Conservation (phyloP, 2,113 vertebrate species). For the Elaphurus davidianus region DNA sequence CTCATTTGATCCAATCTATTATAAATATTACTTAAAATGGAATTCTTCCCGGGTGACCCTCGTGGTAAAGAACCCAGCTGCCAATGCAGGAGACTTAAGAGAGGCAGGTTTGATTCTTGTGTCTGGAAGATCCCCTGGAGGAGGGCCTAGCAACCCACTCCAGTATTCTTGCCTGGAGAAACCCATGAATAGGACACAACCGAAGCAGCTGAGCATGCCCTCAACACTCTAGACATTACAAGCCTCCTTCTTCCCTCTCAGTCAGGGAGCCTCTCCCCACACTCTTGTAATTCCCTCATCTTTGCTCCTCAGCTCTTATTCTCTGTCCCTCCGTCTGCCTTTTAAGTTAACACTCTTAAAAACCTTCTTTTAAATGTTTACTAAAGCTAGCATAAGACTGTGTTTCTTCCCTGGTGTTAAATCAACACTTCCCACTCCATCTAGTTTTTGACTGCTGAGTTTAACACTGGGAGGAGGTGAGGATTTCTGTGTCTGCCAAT, state of each 20-base stretch:
- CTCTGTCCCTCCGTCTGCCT: conserved; percentile 62
- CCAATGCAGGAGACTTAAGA: not conserved
- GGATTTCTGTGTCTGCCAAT: conserved; percentile 77
- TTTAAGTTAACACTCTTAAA: conserved; percentile 66
- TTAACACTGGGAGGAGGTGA: conserved; percentile 77
- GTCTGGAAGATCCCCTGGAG: not conserved
- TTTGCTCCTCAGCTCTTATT: not conserved
- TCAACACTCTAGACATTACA: not conserved
- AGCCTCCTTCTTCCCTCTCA: not conserved
- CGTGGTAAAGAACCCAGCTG: not conserved
- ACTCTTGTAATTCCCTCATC: not conserved
- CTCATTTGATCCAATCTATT: not conserved
- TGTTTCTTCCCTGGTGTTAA: conserved; percentile 77
- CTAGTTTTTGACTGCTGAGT: conserved; percentile 77
- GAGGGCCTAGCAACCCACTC: not conserved
- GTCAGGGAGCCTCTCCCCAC: not conserved
- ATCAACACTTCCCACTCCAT: conserved; percentile 80
- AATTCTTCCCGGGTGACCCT: not conserved
- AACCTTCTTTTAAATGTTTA: conserved; percentile 77
- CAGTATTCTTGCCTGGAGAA: not conserved
- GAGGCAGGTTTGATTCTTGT: not conserved
- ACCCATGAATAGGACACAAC: not conserved
- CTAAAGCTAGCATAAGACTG: conserved; percentile 68
- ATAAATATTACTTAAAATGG: not conserved
- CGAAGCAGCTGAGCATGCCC: not conserved